phyloP scores from a whole-genome alignment of 2,888 invertebrate species.

The Sepiola atlantica region DNA sequence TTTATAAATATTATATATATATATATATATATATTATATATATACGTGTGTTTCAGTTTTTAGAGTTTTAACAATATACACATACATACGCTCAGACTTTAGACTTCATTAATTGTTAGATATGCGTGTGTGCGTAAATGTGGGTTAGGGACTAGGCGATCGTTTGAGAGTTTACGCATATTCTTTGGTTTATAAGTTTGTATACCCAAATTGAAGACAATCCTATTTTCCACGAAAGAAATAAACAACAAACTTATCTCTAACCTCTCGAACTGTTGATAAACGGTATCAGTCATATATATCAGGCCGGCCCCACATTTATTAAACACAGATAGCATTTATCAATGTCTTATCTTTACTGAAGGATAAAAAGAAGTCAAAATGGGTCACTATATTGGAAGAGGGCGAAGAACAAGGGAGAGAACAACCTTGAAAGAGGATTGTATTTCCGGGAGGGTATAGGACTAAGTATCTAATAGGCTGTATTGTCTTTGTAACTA shows the following conservation, averaged over 20 bases:
- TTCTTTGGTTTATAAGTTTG: neutral
- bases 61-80: too few relatives aligned
- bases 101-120: too few relatives aligned
- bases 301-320: neutral
- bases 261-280: constrained; percentile 22
- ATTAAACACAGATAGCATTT: constrained; percentile 32
- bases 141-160: neutral
- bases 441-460: neutral
- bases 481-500: neutral
- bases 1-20: too few relatives aligned
- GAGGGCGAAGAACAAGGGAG: neutral
- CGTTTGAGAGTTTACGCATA: neutral
- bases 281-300: neutral
- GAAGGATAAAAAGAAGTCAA: neutral
- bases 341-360: neutral
- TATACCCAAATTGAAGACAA: neutral
- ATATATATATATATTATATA: too few relatives aligned
- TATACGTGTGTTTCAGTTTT: too few relatives aligned
- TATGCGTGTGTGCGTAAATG: neutral
- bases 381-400: neutral
- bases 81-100: too few relatives aligned
- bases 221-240: neutral
- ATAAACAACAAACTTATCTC: neutral
- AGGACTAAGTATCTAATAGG: neutral
- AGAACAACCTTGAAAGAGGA: neutral